Percentiles rank a stretch among this genome's conserved stretches.
phyloP scores from a whole-genome alignment of 2,113 vertebrate species.

The Columba janthina region DNA sequence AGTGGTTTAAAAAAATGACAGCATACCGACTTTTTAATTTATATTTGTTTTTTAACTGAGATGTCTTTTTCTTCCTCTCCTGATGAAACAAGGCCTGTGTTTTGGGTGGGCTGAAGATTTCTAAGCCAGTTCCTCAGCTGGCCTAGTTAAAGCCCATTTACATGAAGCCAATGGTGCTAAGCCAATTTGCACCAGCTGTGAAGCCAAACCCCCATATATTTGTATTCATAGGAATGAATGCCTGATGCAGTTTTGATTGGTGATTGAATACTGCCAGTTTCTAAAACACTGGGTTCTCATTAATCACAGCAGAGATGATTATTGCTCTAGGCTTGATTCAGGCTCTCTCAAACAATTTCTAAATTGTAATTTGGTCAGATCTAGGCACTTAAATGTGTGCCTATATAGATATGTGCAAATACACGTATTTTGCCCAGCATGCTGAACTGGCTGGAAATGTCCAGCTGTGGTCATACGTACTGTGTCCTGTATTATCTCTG shows the following conservation, averaged over 20 bases:
- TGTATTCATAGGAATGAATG: constrained; percentile 29
- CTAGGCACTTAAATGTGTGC: not conserved
- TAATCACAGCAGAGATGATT: constrained; percentile 34
- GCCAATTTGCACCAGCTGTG: constrained; percentile 32
- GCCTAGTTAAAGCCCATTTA: not conserved
- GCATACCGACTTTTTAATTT: not conserved
- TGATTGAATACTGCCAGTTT: not conserved
- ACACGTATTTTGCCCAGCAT: not conserved
- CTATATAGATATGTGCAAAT: not conserved
- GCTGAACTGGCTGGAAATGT: not conserved
- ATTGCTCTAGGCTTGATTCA: constrained; percentile 1
- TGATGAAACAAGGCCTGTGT: not conserved
- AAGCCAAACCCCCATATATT: not conserved
- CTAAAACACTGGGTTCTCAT: constrained; percentile 8
- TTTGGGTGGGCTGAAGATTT: not conserved
- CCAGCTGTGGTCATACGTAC: not conserved
- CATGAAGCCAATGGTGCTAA: constrained; percentile 18
- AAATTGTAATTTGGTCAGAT: not conserved
- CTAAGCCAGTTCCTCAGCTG: constrained; percentile 4
- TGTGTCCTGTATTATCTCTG: not conserved
- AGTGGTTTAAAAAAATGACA: not conserved
- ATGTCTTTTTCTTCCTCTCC: not conserved
- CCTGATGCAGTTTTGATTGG: not conserved
- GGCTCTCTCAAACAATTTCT: not conserved
- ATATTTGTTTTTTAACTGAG: not conserved